A percentile compares a stretch with the other conserved stretches of the same genome.
Evolutionary conservation across 2,797 vertebrate species (phyloP).

Genomic region (Silurus lanzhouensis): DNA sequence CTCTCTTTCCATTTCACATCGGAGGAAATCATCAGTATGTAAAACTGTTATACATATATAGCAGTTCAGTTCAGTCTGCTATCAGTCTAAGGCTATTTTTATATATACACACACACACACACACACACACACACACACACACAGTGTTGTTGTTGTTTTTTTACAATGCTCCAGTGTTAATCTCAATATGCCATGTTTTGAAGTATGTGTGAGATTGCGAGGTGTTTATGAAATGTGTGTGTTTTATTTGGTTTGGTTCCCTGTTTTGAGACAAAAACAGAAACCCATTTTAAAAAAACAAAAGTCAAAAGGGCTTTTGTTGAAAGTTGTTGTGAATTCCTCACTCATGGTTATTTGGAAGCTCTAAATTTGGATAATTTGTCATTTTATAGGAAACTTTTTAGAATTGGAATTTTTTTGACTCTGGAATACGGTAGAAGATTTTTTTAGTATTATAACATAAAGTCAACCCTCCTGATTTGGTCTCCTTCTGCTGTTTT

Average conservation of each 20-base stretch:
- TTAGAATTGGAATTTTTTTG: background rate
- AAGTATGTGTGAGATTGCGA: too few species aligned
- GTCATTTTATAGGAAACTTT: background rate
- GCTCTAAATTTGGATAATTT: background rate
- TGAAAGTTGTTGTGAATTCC: background rate
- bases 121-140: too few species aligned
- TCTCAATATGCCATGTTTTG: background rate
- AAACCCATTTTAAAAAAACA: background rate
- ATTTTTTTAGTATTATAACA: too few species aligned
- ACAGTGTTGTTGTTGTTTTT: background rate
- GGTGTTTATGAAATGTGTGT: too few species aligned
- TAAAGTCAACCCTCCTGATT: background rate
- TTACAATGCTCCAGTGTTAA: background rate
- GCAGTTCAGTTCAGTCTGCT: background rate
- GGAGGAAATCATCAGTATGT: constrained; percentile 36
- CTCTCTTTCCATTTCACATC: constrained; percentile 67
- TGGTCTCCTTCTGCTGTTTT: background rate
- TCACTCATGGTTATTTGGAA: background rate
- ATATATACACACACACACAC: background rate
- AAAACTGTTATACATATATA: background rate
- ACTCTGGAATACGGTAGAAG: background rate
- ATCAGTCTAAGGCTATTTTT: too few species aligned
- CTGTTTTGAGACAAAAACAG: background rate
- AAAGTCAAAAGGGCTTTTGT: background rate
- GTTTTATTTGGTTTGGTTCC: background rate